Evolutionary conservation across 2,888 invertebrate species (phyloP).

Genomic region (Lasiommata megera): DNA sequence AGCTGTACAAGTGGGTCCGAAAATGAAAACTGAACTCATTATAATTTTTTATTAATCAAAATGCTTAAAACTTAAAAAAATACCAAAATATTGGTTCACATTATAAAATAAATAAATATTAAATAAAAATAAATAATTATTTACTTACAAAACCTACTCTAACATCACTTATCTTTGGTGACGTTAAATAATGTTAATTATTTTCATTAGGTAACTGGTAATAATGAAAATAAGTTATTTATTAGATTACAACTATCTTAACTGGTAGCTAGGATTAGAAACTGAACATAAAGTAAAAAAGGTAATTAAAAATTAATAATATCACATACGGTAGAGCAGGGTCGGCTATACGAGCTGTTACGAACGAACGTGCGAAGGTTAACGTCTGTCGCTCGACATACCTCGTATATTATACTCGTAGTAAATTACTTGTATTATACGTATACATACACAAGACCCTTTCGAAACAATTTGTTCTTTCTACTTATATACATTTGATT

Average conservation of each 20-base stretch:
- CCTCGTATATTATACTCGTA: too few species aligned
- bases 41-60: not conserved
- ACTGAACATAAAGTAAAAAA: too few species aligned
- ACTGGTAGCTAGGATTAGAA: not conserved
- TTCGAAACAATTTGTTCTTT: too few species aligned
- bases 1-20: not conserved
- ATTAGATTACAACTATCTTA: not conserved
- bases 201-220: not conserved
- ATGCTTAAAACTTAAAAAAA: not conserved
- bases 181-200: constrained; percentile 1
- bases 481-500: too few species aligned
- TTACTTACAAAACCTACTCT: not conserved
- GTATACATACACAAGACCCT: too few species aligned
- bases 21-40: not conserved
- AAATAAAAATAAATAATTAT: not conserved
- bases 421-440: too few species aligned
- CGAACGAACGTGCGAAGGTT: not conserved
- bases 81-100: not conserved
- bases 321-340: not conserved
- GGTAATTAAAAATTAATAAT: not conserved
- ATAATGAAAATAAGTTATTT: not conserved
- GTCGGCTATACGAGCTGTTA: not conserved
- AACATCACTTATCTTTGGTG: constrained; percentile 21
- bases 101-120: too few species aligned
- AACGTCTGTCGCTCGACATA: not conserved